Percentiles rank a stretch among this genome's conserved stretches.
Evolutionary conservation across 2,797 vertebrate genomes (phyloP).

Genomic region (Sebastes hopkinsi): DNA sequence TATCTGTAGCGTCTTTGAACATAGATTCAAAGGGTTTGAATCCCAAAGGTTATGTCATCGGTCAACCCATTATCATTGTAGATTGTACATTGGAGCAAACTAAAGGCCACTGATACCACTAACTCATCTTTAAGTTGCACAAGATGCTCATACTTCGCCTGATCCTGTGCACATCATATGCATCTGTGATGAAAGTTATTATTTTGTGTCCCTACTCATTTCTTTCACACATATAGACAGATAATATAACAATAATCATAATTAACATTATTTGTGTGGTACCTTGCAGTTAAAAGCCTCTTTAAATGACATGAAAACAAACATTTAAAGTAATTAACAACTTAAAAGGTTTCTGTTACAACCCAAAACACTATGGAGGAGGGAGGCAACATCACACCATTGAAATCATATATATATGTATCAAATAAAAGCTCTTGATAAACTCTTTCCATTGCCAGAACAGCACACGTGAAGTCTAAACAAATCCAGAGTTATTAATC

Average conservation of each 20-base stretch:
- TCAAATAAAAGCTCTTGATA: no score
- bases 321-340: neutral
- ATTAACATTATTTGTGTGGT: neutral
- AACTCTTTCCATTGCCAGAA: no score
- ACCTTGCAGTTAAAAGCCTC: neutral
- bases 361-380: neutral
- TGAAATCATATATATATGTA: neutral
- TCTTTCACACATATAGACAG: neutral
- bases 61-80: conserved; percentile 18
- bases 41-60: conserved; percentile 11
- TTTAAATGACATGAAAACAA: neutral
- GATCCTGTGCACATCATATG: neutral
- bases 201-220: neutral
- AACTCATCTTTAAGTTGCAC: neutral
- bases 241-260: neutral
- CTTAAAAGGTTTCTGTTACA: neutral
- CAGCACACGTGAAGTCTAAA: no score
- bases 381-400: neutral
- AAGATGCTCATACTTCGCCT: neutral
- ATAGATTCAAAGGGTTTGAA: conserved; percentile 55
- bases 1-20: conserved; percentile 64
- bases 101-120: conserved; percentile 3
- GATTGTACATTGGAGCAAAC: conserved; percentile 10
- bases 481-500: no score
- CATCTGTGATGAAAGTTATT: neutral